Conservation (phyloP, 1,140 invertebrate genomes). For the Hirudo medicinalis region DNA sequence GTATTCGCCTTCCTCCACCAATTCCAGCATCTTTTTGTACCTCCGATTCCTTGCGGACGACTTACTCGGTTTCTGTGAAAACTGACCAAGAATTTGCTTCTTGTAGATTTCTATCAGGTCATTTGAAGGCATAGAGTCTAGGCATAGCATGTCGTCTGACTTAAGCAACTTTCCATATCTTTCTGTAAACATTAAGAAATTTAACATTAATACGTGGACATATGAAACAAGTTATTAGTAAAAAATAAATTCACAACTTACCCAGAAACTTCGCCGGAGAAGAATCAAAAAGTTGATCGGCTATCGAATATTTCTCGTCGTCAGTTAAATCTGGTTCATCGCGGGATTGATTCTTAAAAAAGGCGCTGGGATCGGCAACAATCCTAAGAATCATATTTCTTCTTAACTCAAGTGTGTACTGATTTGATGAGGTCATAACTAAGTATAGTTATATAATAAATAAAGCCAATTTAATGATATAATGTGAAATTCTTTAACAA, state of each 20-base stretch:
- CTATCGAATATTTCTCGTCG: conserved; percentile 57
- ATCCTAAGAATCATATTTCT: conserved; percentile 24
- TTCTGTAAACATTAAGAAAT: not conserved
- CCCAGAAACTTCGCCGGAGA: conserved; percentile 56
- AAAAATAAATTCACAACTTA: conserved; percentile 44
- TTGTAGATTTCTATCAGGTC: conserved; percentile 51
- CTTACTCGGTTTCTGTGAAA: conserved; percentile 21
- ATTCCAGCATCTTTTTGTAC: conserved; percentile 62
- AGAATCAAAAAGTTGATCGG: conserved; percentile 50
- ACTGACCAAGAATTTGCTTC: conserved; percentile 43
- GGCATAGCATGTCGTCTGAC: conserved; percentile 54
- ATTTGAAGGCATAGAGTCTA: conserved; percentile 43
- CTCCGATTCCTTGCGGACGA: conserved; percentile 63
- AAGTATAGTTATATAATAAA: no score
- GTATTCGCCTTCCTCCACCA: conserved; percentile 59
- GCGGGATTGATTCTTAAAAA: conserved; percentile 64
- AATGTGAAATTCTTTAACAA: no score
- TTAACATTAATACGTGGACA: not conserved
- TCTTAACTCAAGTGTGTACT: conserved; percentile 29
- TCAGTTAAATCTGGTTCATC: conserved; percentile 56
- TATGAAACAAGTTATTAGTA: not conserved
- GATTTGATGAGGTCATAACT: conserved; percentile 28
- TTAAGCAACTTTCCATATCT: conserved; percentile 52
- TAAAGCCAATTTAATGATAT: no score
- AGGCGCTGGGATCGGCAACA: conserved; percentile 30